Base-by-base conservation (phyloP, 2,113 vertebrate species). In the Edolisoma coerulescens region DNA sequence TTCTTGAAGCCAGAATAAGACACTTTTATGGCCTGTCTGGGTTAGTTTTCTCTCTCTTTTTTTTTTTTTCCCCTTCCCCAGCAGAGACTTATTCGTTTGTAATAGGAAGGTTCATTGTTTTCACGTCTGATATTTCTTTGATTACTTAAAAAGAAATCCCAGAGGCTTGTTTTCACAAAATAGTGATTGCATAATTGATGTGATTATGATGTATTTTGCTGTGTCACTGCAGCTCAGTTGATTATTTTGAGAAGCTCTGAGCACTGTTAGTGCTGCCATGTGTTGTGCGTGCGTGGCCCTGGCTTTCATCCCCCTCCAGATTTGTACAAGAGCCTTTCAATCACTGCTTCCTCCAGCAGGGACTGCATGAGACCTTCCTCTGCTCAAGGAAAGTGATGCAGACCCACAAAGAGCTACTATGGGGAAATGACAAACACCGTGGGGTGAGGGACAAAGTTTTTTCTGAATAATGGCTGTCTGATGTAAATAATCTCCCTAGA, bases 81-180 rank as follows among this genome's bases (percentile, higher is more conserved):
- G 52, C 2, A 0, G 83, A 90, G 84, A 78, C 60, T 47, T 84
- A 42, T 16, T 95, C 37, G 0, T 94, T 94, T 94, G 64, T 87
- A 91, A 93, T 82, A 85, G 92, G 93, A 94, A 89, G 86, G 89
- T 82, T 97, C 87, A 82, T 95, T 97, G 92, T 96, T 93, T 97
- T 95, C 84, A 69, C 0, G 2, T 90, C 90, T 96, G 87, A 87
- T 95, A 95, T 91, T 96, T 95, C 96, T 97, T 89, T 96, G 96
- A 96, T 96, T 96, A 96, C 95, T 89, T 93, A 95, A 94, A 96
- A 95, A 96, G 87, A 95, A 95, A 95, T 95, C 87, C 91, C 96
- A 95, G 93, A 93, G 87, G 87, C 92, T 97, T 97, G 90, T 96
- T 97, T 96, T 89, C 95, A 94, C 93, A 96, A 95, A 94, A 91